Evolutionary conservation across 2,113 vertebrate genomes (phyloP).

Genomic region (Crotalus tigris): DNA sequence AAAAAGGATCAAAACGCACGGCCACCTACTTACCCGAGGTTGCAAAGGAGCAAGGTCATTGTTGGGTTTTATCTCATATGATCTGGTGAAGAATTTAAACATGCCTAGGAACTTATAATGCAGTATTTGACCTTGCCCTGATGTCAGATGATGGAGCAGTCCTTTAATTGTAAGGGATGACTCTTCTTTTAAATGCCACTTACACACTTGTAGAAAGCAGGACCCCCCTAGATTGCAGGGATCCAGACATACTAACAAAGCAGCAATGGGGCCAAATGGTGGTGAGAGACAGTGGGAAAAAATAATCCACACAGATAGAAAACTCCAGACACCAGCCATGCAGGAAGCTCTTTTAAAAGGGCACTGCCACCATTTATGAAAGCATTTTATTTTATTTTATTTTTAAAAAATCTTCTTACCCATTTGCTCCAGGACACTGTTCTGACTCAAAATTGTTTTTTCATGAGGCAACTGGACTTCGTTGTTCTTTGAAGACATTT

Average conservation of each 20-base stretch:
- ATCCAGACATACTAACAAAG: background rate
- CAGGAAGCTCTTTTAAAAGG: slow-evolving; percentile 19
- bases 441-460: background rate
- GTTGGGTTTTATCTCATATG: slow-evolving; percentile 76
- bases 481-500: background rate
- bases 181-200: slow-evolving; percentile 55
- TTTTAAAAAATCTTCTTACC: background rate
- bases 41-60: slow-evolving; percentile 99
- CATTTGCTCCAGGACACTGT: background rate
- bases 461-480: background rate
- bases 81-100: slow-evolving; percentile 70
- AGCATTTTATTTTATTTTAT: background rate
- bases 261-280: slow-evolving; percentile 16
- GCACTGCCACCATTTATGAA: background rate
- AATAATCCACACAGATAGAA: background rate
- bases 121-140: slow-evolving; percentile 72
- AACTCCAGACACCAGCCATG: background rate
- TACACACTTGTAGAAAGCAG: slow-evolving; percentile 41
- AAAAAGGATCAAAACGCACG: slow-evolving; percentile 99
- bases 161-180: slow-evolving; percentile 63
- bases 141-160: slow-evolving; percentile 68
- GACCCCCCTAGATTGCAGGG: slow-evolving; percentile 16
- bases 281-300: background rate
- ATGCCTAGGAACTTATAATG: slow-evolving; percentile 59
- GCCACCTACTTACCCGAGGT: slow-evolving; percentile 99